Evolutionary conservation across 2,797 vertebrate genomes (phyloP), one percentile per base, ranked within the genome.

Genomic region (Propithecus deckenii): DNA sequence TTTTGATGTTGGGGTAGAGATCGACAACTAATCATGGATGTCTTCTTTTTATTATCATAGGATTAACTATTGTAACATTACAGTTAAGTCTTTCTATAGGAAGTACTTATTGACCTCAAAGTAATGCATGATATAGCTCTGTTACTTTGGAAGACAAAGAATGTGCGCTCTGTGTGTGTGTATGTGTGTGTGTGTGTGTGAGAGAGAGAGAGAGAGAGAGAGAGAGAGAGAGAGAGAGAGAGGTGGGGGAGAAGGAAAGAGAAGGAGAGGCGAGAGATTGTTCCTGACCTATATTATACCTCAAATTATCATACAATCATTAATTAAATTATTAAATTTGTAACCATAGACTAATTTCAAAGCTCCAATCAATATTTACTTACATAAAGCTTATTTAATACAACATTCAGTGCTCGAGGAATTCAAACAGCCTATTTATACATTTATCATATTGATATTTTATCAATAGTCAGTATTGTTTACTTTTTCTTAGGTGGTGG

Each of bases 271-370:
- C 2, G 2, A 32, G 15, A 75, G 28, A 22, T 15, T 85, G 23
- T 52, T 72, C 5, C 25, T 71, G 23, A 38, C 11, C 13, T 69
- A 18, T 41, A 1, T 71, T 63, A 25, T 79, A 63, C 25, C 28
- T 74, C 23, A 59, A 12, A 67, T 89, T 43, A 94, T 84, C 46
- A 30, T 35, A 46, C 0, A 22, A n/a, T 86, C 91, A 46, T 67
- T 92, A 86, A 72, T 95, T 93, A 83, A 52, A 59, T 71, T 84
- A 7, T 57, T 85, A 87, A 88, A 61, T 75, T 93, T 75, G n/a
- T 17, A 85, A 84, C 25, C 11, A 41, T 35, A 80, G 41, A 30
- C 22, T 95, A 74, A 84, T 55, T 93, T 83, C 57, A 81, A 55
- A 41, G 7, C 7, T 87, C 35, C 67, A 18, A 32, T 75, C n/a